Evolutionary conservation across 2,113 vertebrate species (phyloP), one percentile per base, ranked within the genome.

Genomic region (Sterrhoptilus dennistouni): DNA sequence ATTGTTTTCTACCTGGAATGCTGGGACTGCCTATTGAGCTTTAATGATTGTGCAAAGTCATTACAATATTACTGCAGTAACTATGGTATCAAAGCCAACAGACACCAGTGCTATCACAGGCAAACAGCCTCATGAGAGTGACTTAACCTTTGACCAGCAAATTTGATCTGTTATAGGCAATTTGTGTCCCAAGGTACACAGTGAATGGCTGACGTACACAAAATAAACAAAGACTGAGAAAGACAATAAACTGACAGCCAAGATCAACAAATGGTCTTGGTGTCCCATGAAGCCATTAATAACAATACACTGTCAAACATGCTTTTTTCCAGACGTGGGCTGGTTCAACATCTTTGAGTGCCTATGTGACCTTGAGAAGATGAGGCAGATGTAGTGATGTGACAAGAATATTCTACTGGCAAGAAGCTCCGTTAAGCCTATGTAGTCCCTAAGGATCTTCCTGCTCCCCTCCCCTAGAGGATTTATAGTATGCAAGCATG

Each of bases 161-260:
- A 96, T 90, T 66, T 82, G 53, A 94, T 83, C 89, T 69, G 33
- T 63, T 83, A 78, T 11, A 88, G 44, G 63, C 74, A 57, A 86
- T 92, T 93, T 91, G 75, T 90, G 85, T 90, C 95, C 87, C 93
- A 60, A 90, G 90, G 84, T 87, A 87, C 49, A 42, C 61, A 24
- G 78, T 38, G 75, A 96, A 87, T 21, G 66, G 75, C 71, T 81
- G 63, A 83, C 3, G 14, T 54, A 74, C 54, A 80, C 84, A 95
- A 90, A 94, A 97, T 52, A 96, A 96, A 93, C 90, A 90, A 94
- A 95, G 86, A 78, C 95, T 60, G 92, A 80, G 75, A 94, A 96
- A 83, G 59, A 94, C 93, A 96, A 96, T 91, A 91, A 96, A 96
- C 90, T 66, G 66, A 83, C 79, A 88, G 93, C 72, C 79, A 90